Percentiles rank a stretch among this genome's conserved stretches.
These are phyloP conservation scores for Stramonita haemastoma DNA, from an alignment of 2,888 invertebrate species.

Conservation along the genomic window DNA sequence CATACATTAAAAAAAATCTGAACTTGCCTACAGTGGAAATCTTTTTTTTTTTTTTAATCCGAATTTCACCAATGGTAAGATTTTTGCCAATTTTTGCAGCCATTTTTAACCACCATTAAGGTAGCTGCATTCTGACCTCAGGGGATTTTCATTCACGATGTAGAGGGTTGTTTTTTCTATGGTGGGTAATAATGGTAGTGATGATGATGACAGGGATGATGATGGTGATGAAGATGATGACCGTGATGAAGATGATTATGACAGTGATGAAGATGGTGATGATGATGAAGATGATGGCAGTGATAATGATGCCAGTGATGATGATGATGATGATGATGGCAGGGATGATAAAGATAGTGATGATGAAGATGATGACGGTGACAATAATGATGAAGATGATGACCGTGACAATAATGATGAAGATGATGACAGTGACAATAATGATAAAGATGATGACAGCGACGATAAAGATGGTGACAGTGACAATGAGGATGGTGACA, in stretches of 20 bases:
- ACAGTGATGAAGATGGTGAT: not conserved
- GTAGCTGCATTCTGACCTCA: too few species aligned
- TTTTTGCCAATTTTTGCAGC: too few species aligned
- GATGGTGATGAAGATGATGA: conserved; percentile 33
- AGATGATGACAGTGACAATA: not conserved
- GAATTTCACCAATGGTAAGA: too few species aligned
- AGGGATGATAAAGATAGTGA: not conserved
- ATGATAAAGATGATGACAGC: conserved; percentile 30
- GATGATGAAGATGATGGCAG: conserved; percentile 34
- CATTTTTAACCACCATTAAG: too few species aligned
- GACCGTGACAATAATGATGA: not conserved
- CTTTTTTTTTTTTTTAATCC: too few species aligned
- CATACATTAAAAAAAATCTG: too few species aligned
- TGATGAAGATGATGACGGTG: not conserved
- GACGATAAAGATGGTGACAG: conserved; percentile 36
- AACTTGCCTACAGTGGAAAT: too few species aligned
- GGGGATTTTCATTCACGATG: too few species aligned
- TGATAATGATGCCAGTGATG: conserved; percentile 25
- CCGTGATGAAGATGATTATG: not conserved
- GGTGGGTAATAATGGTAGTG: not conserved
- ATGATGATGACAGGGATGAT: conserved; percentile 19
- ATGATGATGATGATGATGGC: conserved; percentile 32
- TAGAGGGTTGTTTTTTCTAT: not conserved
- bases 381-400: not conserved
- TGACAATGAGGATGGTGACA: conserved; percentile 32